Conservation (phyloP, 1,140 invertebrate genomes). For the fruit fly (Drosophila melanogaster) region Release_6_plus_ISO1_MT NT_037436.4:3265501-3266000, state of each 20-base stretch:
- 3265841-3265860: constrained; percentile 48
- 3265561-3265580: constrained; percentile 19
- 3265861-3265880: constrained; percentile 44
- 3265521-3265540: constrained; percentile 72
- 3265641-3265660: constrained; percentile 53
- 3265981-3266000: constrained; percentile 39
- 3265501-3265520: constrained; percentile 46
- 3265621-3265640: constrained; percentile 25
- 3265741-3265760: constrained; percentile 70
- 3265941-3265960: constrained; percentile 31
- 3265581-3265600: constrained; percentile 29
- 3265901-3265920: constrained; percentile 6
- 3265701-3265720: constrained; percentile 73
- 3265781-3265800: constrained; percentile 45
- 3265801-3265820: constrained; percentile 43
- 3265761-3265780: constrained; percentile 45
- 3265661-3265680: constrained; percentile 68
- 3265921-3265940: constrained; percentile 10
- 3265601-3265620: constrained; percentile 35
- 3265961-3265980: constrained; percentile 12
- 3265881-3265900: constrained; percentile 19
- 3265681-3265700: constrained; percentile 69
- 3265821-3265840: constrained; percentile 56
- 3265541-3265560: constrained; percentile 35
- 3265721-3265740: constrained; percentile 44